Conservation (phyloP, 2,888 invertebrate species). For the Drosophila parthenogenetica region DNA sequence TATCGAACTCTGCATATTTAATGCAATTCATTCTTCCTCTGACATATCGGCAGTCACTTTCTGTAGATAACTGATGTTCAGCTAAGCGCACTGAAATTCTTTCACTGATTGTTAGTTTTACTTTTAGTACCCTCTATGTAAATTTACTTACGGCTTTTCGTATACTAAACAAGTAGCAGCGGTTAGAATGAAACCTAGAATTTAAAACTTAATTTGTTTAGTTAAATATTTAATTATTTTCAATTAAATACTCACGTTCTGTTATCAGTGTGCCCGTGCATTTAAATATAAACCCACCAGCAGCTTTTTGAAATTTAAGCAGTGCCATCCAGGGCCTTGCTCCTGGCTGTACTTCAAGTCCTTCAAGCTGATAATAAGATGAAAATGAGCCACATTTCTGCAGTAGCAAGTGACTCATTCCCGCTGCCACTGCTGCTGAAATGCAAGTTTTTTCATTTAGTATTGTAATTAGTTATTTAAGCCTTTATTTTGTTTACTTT, state of each 20-base stretch:
- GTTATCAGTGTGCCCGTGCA: neutral
- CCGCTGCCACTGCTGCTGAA: neutral
- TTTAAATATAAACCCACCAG: neutral
- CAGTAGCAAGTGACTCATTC: neutral
- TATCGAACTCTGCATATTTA: neutral
- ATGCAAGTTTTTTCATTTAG: neutral
- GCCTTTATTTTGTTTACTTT: neutral
- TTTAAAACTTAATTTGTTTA: neutral
- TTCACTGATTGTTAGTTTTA: too few species aligned
- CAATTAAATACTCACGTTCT: neutral
- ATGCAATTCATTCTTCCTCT: neutral
- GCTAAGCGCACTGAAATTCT: neutral
- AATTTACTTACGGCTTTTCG: neutral
- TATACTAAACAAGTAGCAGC: neutral
- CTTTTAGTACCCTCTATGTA: too few species aligned
- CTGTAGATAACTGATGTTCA: neutral
- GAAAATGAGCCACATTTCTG: neutral
- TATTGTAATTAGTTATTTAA: neutral
- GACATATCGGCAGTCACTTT: neutral
- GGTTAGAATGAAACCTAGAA: neutral
- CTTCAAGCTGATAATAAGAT: neutral
- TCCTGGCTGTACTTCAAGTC: neutral
- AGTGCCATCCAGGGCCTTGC: neutral
- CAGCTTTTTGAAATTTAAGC: neutral
- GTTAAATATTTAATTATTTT: too few species aligned